phyloP scores from a whole-genome alignment of 2,797 vertebrate genomes.

The Orientallactaga sibirica region DNA sequence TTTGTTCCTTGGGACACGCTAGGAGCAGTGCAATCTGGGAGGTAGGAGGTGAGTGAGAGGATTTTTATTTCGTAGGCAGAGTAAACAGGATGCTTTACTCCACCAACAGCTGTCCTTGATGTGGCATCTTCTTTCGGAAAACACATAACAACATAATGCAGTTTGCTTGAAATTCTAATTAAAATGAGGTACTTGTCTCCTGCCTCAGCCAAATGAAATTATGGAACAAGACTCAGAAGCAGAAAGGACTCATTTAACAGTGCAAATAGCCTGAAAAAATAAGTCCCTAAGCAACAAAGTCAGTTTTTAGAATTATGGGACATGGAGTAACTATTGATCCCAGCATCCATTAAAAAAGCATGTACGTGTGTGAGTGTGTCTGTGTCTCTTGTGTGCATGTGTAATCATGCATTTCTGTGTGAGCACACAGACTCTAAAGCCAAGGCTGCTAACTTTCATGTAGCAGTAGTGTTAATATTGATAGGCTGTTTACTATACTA shows the following conservation, averaged over 20 bases:
- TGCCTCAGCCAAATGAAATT: slow-evolving; percentile 77
- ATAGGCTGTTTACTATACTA: not conserved
- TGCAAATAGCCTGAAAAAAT: slow-evolving; percentile 43
- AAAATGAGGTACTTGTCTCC: slow-evolving; percentile 81
- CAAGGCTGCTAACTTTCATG: slow-evolving; percentile 8
- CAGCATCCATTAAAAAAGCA: not conserved
- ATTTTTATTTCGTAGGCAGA: slow-evolving; percentile 58
- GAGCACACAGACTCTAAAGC: not conserved
- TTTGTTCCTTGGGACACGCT: slow-evolving; percentile 29
- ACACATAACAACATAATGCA: slow-evolving; percentile 65
- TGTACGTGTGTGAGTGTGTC: not conserved
- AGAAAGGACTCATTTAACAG: slow-evolving; percentile 65
- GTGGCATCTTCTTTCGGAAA: slow-evolving; percentile 65
- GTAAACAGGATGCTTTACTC: slow-evolving; percentile 63
- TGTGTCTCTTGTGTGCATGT: not conserved
- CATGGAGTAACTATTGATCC: not conserved
- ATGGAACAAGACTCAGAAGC: slow-evolving; percentile 62
- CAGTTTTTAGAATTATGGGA: slow-evolving; percentile 23
- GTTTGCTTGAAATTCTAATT: slow-evolving; percentile 82
- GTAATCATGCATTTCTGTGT: not conserved
- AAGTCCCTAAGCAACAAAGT: slow-evolving; percentile 29
- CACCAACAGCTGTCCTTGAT: slow-evolving; percentile 74
- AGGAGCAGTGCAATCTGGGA: not conserved
- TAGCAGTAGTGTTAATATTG: slow-evolving; percentile 11
- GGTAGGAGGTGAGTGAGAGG: slow-evolving; percentile 43